phyloP scores from a whole-genome alignment of 2,888 invertebrate genomes.

The Laothoe populi region DNA sequence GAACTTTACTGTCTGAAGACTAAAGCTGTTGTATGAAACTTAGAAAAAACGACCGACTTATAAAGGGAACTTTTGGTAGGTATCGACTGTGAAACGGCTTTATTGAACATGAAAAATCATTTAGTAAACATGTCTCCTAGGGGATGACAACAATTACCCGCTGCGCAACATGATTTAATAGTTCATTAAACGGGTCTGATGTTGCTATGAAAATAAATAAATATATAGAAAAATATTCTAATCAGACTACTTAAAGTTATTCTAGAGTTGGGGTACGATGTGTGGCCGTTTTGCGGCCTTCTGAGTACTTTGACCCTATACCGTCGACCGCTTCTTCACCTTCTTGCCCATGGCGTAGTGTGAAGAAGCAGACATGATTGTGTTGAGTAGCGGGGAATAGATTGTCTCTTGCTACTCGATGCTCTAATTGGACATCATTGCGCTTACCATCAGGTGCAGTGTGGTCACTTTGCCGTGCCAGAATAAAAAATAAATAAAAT shows the following conservation, averaged over 20 bases:
- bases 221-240: background rate
- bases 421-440: too few species aligned
- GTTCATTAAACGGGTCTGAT: slow-evolving; percentile 39
- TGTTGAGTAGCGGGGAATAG: too few species aligned
- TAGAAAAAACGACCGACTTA: slow-evolving; percentile 28
- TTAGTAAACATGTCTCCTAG: slow-evolving; percentile 51
- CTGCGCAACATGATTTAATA: slow-evolving; percentile 46
- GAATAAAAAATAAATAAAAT: too few species aligned
- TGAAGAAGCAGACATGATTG: too few species aligned
- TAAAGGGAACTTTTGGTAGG: slow-evolving; percentile 33
- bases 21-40: slow-evolving; percentile 34
- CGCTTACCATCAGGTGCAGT: too few species aligned
- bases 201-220: background rate
- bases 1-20: slow-evolving; percentile 30
- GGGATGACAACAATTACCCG: slow-evolving; percentile 39
- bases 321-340: too few species aligned
- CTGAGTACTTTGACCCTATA: too few species aligned
- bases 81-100: slow-evolving; percentile 28
- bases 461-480: too few species aligned
- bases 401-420: too few species aligned
- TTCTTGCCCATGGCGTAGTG: too few species aligned
- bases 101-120: slow-evolving; percentile 54
- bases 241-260: background rate
- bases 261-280: too few species aligned
- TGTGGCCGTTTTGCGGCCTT: too few species aligned